A percentile compares a stretch with the other conserved stretches of the same genome.
Conservation (phyloP, 2,797 vertebrate genomes). For the Sphenopsis melanotis region DNA sequence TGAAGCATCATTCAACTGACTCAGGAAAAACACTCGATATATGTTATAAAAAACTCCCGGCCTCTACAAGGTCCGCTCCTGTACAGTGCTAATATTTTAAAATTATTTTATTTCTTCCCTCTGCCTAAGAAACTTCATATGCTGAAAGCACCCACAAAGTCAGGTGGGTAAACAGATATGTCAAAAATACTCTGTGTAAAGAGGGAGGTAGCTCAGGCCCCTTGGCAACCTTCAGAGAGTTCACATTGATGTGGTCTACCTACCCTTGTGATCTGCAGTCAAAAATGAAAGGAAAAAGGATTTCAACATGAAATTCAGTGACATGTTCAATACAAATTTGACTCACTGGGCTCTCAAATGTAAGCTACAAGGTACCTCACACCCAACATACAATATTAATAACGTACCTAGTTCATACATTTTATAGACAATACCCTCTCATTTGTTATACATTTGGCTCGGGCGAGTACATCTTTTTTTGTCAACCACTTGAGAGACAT, state of each 20-base stretch:
- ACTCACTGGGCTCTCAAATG: conserved; percentile 47
- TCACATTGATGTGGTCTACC: conserved; percentile 48
- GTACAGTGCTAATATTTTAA: conserved; percentile 17
- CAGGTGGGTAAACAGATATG: conserved; percentile 55
- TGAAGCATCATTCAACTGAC: conserved; percentile 19
- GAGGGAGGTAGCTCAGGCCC: conserved; percentile 68
- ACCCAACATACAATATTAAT: conserved; percentile 61
- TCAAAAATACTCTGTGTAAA: conserved; percentile 66
- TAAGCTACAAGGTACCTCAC: conserved; percentile 61
- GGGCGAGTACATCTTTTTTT: conserved; percentile 52
- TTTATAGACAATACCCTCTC: conserved; percentile 54
- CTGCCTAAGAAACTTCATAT: conserved; percentile 67
- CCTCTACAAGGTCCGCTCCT: conserved; percentile 10
- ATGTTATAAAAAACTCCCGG: neutral
- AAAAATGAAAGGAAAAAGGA: conserved; percentile 44
- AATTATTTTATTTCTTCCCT: conserved; percentile 63
- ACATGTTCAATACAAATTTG: conserved; percentile 3
- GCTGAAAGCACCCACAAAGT: conserved; percentile 56
- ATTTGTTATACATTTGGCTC: conserved; percentile 71
- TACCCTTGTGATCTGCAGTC: conserved; percentile 49
- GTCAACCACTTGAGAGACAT: conserved; percentile 70
- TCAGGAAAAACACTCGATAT: neutral
- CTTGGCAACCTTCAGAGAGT: conserved; percentile 44
- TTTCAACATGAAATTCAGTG: conserved; percentile 40
- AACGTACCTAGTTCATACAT: conserved; percentile 66